These are phyloP conservation scores for Cryptus viduatorius DNA, from an alignment of 2,888 invertebrate genomes.

Conservation along the genomic window DNA sequence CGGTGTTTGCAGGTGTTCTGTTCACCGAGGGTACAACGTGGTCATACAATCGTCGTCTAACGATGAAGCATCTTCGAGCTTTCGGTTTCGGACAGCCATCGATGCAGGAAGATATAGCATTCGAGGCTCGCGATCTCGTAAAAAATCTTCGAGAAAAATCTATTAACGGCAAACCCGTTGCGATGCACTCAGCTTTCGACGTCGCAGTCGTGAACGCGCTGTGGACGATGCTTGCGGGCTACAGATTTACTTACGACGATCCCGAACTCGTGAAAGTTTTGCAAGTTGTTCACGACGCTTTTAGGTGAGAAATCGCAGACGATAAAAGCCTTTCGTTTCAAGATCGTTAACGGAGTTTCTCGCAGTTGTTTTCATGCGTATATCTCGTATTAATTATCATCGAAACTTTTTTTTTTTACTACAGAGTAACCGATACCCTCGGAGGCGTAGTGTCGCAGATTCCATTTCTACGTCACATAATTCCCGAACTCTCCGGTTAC, in stretches of 20 bases:
- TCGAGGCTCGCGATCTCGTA: conserved; percentile 87
- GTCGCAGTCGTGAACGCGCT: conserved; percentile 89
- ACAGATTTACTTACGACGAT: conserved; percentile 88
- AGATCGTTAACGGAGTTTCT: background rate
- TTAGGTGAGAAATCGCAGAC: conserved; percentile 82
- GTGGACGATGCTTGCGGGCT: conserved; percentile 90
- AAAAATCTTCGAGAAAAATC: conserved; percentile 82
- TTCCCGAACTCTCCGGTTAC: conserved; percentile 89
- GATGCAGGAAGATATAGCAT: conserved; percentile 88
- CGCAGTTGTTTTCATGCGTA: background rate
- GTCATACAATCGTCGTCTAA: conserved; percentile 89
- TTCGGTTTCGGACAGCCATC: conserved; percentile 88
- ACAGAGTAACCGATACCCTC: conserved; percentile 87
- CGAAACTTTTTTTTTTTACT: conserved; percentile 69
- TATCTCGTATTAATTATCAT: background rate
- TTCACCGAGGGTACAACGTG: conserved; percentile 90
- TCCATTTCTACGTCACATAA: conserved; percentile 89
- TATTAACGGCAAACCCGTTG: conserved; percentile 82
- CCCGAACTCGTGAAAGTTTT: conserved; percentile 86
- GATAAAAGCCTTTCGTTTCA: background rate
- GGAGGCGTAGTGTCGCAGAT: conserved; percentile 90
- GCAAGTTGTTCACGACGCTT: conserved; percentile 88
- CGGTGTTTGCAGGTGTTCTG: conserved; percentile 87
- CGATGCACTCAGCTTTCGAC: conserved; percentile 87
- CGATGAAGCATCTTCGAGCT: conserved; percentile 88